Evolutionary conservation across 1,140 invertebrate species (phyloP).

Genomic region (Sycophila sp.): DNA sequence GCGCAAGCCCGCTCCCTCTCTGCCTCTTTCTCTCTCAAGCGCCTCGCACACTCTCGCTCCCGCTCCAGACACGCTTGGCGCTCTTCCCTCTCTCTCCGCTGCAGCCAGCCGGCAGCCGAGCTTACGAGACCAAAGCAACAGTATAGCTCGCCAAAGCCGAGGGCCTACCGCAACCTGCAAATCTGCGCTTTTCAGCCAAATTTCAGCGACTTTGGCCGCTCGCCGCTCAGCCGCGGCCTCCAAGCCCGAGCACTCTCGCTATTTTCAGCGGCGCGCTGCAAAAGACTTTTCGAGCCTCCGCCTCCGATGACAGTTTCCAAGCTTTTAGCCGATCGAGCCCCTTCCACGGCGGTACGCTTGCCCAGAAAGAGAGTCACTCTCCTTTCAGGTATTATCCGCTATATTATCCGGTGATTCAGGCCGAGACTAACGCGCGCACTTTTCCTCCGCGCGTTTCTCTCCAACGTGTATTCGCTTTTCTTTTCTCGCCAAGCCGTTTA

Average conservation of each 20-base stretch:
- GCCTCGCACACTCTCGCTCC: conserved; percentile 36
- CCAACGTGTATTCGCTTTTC: conserved; percentile 44
- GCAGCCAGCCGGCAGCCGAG: too few species aligned
- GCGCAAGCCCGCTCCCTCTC: conserved; percentile 52
- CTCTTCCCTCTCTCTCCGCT: conserved; percentile 7
- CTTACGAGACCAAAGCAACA: too few species aligned
- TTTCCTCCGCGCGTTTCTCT: conserved; percentile 64
- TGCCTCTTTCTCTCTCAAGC: conserved; percentile 46
- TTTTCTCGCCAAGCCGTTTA: conserved; percentile 20
- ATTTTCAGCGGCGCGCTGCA: conserved; percentile 6
- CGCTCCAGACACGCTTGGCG: conserved; percentile 3
- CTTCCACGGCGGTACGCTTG: too few species aligned
- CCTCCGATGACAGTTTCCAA: too few species aligned
- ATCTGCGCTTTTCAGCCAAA: too few species aligned
- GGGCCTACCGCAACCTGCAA: too few species aligned
- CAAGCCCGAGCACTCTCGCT: conserved; percentile 23
- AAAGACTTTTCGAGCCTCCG: too few species aligned
- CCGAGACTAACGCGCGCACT: conserved; percentile 65
- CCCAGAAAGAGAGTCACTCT: conserved; percentile 38
- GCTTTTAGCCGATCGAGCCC: too few species aligned
- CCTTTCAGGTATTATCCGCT: too few species aligned
- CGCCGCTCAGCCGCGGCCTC: too few species aligned
- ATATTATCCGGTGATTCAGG: conserved; percentile 65
- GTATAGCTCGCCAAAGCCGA: too few species aligned
- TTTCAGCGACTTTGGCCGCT: too few species aligned